A percentile compares a stretch with the other conserved stretches of the same genome.
Evolutionary conservation across 2,113 vertebrate genomes (phyloP).

Genomic region (Dipodomys spectabilis): DNA sequence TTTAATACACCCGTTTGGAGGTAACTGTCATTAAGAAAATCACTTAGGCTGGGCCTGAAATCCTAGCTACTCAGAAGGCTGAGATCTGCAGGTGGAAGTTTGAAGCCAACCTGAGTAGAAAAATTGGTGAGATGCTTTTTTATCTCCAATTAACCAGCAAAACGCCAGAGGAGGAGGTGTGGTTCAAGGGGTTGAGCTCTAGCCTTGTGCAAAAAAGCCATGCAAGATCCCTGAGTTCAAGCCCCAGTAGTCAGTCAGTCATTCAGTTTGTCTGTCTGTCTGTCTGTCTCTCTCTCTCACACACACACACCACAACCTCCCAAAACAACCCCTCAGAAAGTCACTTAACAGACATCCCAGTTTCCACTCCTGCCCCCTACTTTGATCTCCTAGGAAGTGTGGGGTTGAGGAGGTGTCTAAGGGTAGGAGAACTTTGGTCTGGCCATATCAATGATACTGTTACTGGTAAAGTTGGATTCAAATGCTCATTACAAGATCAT

Average conservation of each 20-base stretch:
- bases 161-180: too few relatives aligned
- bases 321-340: not conserved
- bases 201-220: too few relatives aligned
- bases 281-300: too few relatives aligned
- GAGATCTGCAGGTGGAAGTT: not conserved
- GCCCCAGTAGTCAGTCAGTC: too few relatives aligned
- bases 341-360: not conserved
- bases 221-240: too few relatives aligned
- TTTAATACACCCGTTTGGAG: slow-evolving; percentile 41
- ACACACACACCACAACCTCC: too few relatives aligned
- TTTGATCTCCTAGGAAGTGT: slow-evolving; percentile 13
- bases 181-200: too few relatives aligned
- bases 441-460: slow-evolving; percentile 1
- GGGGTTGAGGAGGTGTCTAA: not conserved
- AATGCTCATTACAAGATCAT: not conserved
- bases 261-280: too few relatives aligned
- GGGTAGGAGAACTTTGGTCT: not conserved
- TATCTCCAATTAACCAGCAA: too few relatives aligned
- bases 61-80: too few relatives aligned
- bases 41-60: not conserved
- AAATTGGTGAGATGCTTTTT: too few relatives aligned
- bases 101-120: too few relatives aligned
- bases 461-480: slow-evolving; percentile 27
- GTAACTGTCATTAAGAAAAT: slow-evolving; percentile 46
- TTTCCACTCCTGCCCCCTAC: not conserved